Percentiles rank a stretch among this genome's conserved stretches.
Evolutionary conservation across 2,113 vertebrate genomes (phyloP).

Genomic region (Tragelaphus strepsiceros): DNA sequence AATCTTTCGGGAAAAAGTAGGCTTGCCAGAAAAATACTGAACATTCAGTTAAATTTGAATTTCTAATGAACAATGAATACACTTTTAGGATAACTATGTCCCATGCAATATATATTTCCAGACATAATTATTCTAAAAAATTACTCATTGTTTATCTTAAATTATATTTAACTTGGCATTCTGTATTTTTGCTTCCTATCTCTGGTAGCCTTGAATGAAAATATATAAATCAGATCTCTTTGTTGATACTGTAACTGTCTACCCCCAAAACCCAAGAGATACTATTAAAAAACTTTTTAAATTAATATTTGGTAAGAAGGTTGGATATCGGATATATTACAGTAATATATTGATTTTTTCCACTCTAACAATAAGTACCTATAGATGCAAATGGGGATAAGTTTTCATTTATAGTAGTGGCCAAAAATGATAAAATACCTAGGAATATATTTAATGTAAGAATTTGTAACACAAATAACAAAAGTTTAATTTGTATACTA

Average conservation of each 20-base stretch:
- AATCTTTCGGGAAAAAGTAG: background rate
- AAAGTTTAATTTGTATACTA: background rate
- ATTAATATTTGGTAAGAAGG: constrained; percentile 20
- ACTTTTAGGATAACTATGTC: background rate
- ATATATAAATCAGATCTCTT: background rate
- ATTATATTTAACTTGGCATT: constrained; percentile 5
- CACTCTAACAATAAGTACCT: background rate
- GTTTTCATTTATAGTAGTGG: background rate
- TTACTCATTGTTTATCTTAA: background rate
- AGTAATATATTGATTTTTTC: background rate
- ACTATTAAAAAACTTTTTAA: background rate
- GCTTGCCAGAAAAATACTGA: background rate
- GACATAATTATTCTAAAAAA: background rate
- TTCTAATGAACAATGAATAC: constrained; percentile 7
- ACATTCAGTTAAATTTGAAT: background rate
- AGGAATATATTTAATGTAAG: constrained; percentile 13
- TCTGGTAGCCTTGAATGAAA: background rate
- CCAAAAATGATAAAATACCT: constrained; percentile 24
- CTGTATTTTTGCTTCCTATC: constrained; percentile 2
- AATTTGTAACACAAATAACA: background rate
- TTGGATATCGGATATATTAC: background rate
- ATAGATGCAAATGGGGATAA: background rate
- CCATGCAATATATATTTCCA: background rate
- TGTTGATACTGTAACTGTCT: constrained; percentile 11
- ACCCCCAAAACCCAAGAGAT: background rate